Evolutionary conservation across 2,797 vertebrate species (phyloP), one percentile per base, ranked within the genome.

Genomic region (Harpagifer antarcticus): DNA sequence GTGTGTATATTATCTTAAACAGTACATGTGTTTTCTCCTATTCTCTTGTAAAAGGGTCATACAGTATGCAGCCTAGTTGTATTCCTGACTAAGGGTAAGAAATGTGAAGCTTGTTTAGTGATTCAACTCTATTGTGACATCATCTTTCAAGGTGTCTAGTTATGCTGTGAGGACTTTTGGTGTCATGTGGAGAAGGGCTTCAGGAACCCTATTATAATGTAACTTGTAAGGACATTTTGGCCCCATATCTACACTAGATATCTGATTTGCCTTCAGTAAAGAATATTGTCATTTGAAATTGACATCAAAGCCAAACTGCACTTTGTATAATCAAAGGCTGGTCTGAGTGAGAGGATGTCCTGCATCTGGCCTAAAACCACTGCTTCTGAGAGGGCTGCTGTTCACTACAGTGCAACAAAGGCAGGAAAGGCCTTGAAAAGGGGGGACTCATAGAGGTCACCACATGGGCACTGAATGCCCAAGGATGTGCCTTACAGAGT

Each of bases 341-440:
- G 33, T 37, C 33, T 37, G 68, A 86, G 84, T 44, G 73, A 82
- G 82, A 90, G 86, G 91, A 91, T 88, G 88, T 93, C 91, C 90
- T 91, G 91, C 84, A 91, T 89, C 87, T 80, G 81, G 72, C 78
- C 69, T 62, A 68, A 89, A 88, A 82, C 76, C 15, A 67, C 48
- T 82, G 81, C 82, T 90, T 83, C 86, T 87, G 82, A 74, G 54
- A 72, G 86, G 78, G 83, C 84, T 72, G 88, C 84, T 72, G 74
- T 76, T 89, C 71, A 14, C 79, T 44, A 49, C 72, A 70, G 70
- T 79, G 88, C 86, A 90, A 93, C 92, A 94, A 95, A 93, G 86
- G 76, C 93, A 94, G 94, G 92, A 95, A 94, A 94, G 91, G 91
- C 89, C 82, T 76, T 57, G 82, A 74, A 65, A 85, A 72, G 72